Percentiles rank a stretch among this genome's conserved stretches.
These are phyloP conservation scores for Polyploca ridens DNA, from an alignment of 2,888 invertebrate genomes.

Conservation along the genomic window DNA sequence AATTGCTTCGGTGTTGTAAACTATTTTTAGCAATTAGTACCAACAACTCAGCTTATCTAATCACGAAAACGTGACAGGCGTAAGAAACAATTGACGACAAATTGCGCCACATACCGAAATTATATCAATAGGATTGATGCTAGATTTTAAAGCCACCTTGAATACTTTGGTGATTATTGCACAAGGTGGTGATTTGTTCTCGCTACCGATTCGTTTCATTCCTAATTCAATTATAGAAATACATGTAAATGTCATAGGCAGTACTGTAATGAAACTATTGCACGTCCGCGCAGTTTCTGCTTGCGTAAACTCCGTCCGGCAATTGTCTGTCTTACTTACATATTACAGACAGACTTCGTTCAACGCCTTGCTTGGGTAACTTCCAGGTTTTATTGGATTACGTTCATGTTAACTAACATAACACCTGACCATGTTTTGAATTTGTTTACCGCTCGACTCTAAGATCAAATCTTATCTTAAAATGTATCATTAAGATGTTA, in stretches of 20 bases:
- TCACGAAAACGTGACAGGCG: slow-evolving; percentile 50
- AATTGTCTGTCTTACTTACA: slow-evolving; percentile 34
- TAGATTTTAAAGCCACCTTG: slow-evolving; percentile 62
- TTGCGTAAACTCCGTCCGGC: slow-evolving; percentile 49
- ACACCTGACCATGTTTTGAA: slow-evolving; percentile 34
- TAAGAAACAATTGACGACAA: slow-evolving; percentile 43
- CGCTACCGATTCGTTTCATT: slow-evolving; percentile 64
- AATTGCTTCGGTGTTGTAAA: slow-evolving; percentile 11
- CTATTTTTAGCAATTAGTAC: slow-evolving; percentile 37
- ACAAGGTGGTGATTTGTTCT: slow-evolving; percentile 45
- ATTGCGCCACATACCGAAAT: slow-evolving; percentile 50
- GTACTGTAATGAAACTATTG: slow-evolving; percentile 48
- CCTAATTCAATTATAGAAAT: slow-evolving; percentile 73
- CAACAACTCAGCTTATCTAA: slow-evolving; percentile 45
- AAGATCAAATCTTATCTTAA: slow-evolving; percentile 38
- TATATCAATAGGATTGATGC: slow-evolving; percentile 50
- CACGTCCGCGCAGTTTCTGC: slow-evolving; percentile 27
- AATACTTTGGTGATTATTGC: slow-evolving; percentile 61
- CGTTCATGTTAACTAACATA: slow-evolving; percentile 25
- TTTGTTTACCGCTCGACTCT: slow-evolving; percentile 31
- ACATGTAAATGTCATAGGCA: slow-evolving; percentile 73
- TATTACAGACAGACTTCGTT: slow-evolving; percentile 31
- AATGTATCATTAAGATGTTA: slow-evolving; percentile 41
- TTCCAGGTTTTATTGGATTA: slow-evolving; percentile 41
- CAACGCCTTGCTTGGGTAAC: slow-evolving; percentile 46